Conservation (phyloP, 2,113 vertebrate species). For the Falco punctatus region DNA sequence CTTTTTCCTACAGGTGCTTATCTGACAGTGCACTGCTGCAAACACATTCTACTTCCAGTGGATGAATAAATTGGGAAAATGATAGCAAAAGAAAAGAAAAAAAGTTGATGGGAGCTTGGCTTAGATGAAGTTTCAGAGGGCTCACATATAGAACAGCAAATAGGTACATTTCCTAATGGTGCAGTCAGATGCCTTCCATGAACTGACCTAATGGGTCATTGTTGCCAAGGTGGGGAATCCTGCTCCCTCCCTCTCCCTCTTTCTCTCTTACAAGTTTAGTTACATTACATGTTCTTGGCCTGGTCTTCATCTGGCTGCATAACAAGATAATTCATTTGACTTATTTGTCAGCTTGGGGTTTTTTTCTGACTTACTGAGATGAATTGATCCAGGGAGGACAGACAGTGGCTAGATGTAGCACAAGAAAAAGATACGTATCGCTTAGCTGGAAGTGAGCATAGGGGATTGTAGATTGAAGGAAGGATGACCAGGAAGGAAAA, state of each 20-base stretch:
- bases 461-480: background rate
- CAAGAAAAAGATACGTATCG: background rate
- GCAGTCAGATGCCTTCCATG: background rate
- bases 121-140: background rate
- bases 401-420: background rate
- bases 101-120: background rate
- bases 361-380: background rate
- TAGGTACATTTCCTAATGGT: background rate
- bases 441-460: background rate
- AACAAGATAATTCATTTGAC: background rate
- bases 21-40: background rate
- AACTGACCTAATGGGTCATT: background rate
- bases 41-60: background rate
- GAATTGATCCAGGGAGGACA: background rate
- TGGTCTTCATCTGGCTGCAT: background rate
- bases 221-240: background rate
- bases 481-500: background rate
- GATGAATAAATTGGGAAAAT: background rate
- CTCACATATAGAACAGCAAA: background rate
- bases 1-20: background rate
- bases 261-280: background rate
- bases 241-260: background rate
- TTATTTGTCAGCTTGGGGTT: background rate
- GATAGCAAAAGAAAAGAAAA: background rate
- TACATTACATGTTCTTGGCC: background rate